Evolutionary conservation across 2,113 vertebrate species (phyloP).

Genomic region (Scomber colias): DNA sequence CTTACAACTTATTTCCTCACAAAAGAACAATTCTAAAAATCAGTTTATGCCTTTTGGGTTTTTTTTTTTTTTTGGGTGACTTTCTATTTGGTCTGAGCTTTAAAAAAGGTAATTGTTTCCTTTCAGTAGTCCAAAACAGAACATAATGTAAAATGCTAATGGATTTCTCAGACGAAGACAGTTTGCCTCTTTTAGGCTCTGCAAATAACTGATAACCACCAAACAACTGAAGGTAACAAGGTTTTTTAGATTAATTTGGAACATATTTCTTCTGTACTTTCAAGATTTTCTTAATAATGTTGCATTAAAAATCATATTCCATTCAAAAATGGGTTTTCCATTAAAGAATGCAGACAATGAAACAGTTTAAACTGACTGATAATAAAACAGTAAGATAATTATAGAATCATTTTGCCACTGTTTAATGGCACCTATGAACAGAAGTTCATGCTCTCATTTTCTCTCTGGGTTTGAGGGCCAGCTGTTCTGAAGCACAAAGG

Average conservation of each 20-base stretch:
- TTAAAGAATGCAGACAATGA: background rate
- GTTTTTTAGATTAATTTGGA: background rate
- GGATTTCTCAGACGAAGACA: background rate
- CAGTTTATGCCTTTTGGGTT: constrained; percentile 14
- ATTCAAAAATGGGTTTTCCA: background rate
- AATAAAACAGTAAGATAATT: constrained; percentile 29
- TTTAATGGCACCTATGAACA: constrained; percentile 60
- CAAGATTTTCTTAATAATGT: constrained; percentile 4
- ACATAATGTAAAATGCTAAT: background rate
- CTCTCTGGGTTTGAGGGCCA: constrained; percentile 62
- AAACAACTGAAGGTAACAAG: constrained; percentile 10
- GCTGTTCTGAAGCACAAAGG: constrained; percentile 58
- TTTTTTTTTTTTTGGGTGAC: background rate
- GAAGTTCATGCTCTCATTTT: constrained; percentile 39
- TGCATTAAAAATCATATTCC: constrained; percentile 2
- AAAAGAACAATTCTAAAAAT: constrained; percentile 20
- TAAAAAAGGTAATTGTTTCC: background rate
- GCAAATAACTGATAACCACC: constrained; percentile 24
- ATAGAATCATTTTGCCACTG: constrained; percentile 32
- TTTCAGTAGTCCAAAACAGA: constrained; percentile 6
- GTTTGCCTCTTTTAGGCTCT: background rate
- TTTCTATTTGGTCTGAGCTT: constrained; percentile 30
- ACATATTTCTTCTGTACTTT: background rate
- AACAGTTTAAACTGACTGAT: constrained; percentile 22
- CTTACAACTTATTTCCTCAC: constrained; percentile 22